phyloP scores from a whole-genome alignment of 2,888 invertebrate genomes.

The Lamproptera curius region DNA sequence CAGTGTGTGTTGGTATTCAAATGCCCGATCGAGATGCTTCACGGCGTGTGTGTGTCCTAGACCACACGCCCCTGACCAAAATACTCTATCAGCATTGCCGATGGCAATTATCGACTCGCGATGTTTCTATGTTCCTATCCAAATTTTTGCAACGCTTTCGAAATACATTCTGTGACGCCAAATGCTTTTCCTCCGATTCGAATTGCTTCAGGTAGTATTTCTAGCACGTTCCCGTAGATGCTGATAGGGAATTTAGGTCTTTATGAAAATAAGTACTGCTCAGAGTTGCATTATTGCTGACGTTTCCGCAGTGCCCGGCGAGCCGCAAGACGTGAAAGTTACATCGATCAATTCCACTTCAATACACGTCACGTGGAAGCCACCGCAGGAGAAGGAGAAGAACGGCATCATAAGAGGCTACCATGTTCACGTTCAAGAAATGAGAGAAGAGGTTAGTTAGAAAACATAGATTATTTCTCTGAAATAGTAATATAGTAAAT shows the following conservation, averaged over 20 bases:
- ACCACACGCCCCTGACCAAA: slow-evolving; percentile 57
- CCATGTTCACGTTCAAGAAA: slow-evolving; percentile 96
- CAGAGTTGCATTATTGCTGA: slow-evolving; percentile 39
- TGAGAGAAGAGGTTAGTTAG: slow-evolving; percentile 85
- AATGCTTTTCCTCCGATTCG: slow-evolving; percentile 49
- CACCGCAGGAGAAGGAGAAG: slow-evolving; percentile 92
- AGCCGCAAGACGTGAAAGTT: slow-evolving; percentile 95
- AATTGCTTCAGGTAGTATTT: slow-evolving; percentile 61
- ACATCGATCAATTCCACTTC: slow-evolving; percentile 96
- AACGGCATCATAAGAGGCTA: slow-evolving; percentile 98
- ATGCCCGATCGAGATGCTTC: slow-evolving; percentile 80
- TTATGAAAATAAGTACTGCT: slow-evolving; percentile 35
- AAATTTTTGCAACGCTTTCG: slow-evolving; percentile 42
- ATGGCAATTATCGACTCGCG: slow-evolving; percentile 55
- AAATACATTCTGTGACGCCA: slow-evolving; percentile 46
- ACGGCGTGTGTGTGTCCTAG: slow-evolving; percentile 57
- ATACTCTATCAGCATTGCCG: slow-evolving; percentile 73
- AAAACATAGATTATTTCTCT: no score
- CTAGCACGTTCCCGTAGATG: slow-evolving; percentile 74
- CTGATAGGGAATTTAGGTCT: slow-evolving; percentile 77
- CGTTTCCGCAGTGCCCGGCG: slow-evolving; percentile 93
- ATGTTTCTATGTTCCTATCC: slow-evolving; percentile 31
- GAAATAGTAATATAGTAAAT: no score
- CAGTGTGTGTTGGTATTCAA: slow-evolving; percentile 86
- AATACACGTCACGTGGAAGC: slow-evolving; percentile 96